Base-by-base conservation (phyloP, 2,888 invertebrate genomes). In the Eupithecia pulchellata region DNA sequence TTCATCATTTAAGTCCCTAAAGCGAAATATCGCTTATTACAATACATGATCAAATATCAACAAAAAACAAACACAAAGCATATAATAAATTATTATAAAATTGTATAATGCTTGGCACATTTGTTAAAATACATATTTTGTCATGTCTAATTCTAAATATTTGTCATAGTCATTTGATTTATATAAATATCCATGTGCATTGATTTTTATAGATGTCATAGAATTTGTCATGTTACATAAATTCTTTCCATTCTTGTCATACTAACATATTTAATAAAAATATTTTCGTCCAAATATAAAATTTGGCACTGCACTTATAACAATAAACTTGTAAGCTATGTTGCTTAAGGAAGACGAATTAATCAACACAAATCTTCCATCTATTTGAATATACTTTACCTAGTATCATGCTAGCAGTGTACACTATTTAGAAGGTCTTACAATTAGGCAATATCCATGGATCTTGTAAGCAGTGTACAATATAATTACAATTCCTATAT, bases 41-140 rank as follows among this genome's bases (percentile, higher is more conserved):
- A 39, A 27, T 47, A 61, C 34, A 65, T 25, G 20, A 34, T 61
- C 6, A 55, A 60, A 20, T 4, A 42, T 32, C 32, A 69, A 65
- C 42, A 61, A 65, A 39, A 52, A 69, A 69, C 65, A 14, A 55
- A 63, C 32, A 63, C 66, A 11, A 65, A 42, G 55, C 67, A 55
- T 25, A n/a, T n/a, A n/a, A n/a, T n/a, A 55, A 13, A 52, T 52
- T 36, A 47, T 52, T 61, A 55, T 29, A 47, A 65, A 68, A 39
- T 55, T 52, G 52, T 61, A 55, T 39, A 69, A 65, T 55, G 60
- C 58, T 61, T 66, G 17, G 4, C 17, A 47, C 42, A 61, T 61
- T 36, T 61, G 20, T 5, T 34, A 14, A 34, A 13, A 34, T 20
- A 4, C 5, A 13, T 34, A 25, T 20, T 29, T 29, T 29, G 57